Percentiles rank a stretch among this genome's conserved stretches.
Evolutionary conservation across 2,888 invertebrate genomes (phyloP).

Genomic region (Microdon myrmicae): DNA sequence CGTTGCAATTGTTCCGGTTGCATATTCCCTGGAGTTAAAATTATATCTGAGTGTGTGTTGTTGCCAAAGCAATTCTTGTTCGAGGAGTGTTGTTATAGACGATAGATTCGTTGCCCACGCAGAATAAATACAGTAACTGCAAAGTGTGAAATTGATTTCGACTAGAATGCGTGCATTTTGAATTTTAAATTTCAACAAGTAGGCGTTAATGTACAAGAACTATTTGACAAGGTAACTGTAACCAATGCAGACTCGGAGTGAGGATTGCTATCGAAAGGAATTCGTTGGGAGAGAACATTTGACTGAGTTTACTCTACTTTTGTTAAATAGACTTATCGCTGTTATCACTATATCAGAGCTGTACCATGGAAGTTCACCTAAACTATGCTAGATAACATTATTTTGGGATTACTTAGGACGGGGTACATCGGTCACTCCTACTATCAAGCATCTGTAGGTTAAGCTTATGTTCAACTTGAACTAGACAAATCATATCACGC

Average conservation of each 20-base stretch:
- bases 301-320: no score
- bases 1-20: conserved; percentile 18
- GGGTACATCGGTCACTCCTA: no score
- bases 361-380: no score
- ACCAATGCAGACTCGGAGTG: neutral
- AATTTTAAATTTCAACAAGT: conserved; percentile 29
- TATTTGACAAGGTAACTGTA: conserved; percentile 14
- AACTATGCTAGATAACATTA: no score
- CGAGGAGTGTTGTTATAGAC: conserved; percentile 8
- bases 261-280: no score
- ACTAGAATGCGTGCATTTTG: conserved; percentile 33
- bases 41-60: conserved; percentile 18
- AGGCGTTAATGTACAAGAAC: conserved; percentile 12
- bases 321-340: no score
- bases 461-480: no score
- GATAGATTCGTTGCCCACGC: conserved; percentile 23
- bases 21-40: conserved; percentile 15
- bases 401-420: no score
- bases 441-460: no score
- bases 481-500: no score
- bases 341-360: no score
- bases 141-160: conserved; percentile 11
- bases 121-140: conserved; percentile 24
- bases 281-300: no score
- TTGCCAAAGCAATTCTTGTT: conserved; percentile 6